phyloP scores from a whole-genome alignment of 2,113 vertebrate genomes.

The Nothoprocta pentlandii region DNA sequence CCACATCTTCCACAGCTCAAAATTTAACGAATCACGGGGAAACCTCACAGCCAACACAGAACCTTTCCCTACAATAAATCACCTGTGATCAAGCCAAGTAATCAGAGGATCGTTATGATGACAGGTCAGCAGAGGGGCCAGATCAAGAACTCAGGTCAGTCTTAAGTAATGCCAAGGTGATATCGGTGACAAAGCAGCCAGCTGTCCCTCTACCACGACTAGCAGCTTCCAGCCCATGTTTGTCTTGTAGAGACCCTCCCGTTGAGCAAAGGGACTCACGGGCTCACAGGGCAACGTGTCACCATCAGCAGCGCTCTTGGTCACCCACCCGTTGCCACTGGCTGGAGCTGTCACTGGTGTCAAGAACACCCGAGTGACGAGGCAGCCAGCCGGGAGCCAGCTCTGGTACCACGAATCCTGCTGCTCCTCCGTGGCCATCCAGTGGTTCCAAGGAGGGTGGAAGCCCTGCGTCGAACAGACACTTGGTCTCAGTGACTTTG shows the following conservation, averaged over 20 bases:
- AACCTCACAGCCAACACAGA: background rate
- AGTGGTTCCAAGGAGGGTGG: background rate
- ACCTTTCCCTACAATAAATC: constrained; percentile 10
- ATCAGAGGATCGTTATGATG: background rate
- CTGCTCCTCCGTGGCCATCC: background rate
- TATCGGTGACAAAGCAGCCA: background rate
- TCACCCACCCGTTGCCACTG: background rate
- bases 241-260: background rate
- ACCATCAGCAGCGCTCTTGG: background rate
- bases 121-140: constrained; percentile 4
- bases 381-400: background rate
- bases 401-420: background rate
- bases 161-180: constrained; percentile 18
- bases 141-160: constrained; percentile 38
- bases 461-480: background rate
- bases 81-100: constrained; percentile 22
- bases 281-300: background rate
- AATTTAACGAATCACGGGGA: background rate
- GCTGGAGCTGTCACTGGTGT: background rate
- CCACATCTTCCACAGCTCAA: background rate
- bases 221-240: background rate
- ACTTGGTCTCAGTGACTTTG: background rate
- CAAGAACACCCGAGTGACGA: background rate
- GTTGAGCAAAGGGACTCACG: background rate
- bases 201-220: background rate